Evolutionary conservation across 2,888 invertebrate genomes (phyloP), one percentile per base, ranked within the genome.

Genomic region (Gandaritis pyraliata): DNA sequence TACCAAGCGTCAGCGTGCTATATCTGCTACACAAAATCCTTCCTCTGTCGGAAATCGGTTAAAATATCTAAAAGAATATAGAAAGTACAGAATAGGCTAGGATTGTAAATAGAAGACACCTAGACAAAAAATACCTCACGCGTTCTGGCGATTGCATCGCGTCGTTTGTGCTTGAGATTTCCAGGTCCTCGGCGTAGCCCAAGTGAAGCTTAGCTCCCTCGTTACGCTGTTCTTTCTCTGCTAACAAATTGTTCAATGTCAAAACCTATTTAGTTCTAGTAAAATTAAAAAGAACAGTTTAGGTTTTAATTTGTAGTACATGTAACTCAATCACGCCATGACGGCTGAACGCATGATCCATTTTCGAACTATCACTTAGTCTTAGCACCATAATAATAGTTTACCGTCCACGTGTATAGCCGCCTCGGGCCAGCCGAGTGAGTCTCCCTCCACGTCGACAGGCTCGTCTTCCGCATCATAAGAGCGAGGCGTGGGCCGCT

Each of bases 111-210:
- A 61, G 53, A 18, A 66, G 64, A 69, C 59, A 72, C 71, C 64
- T 74, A 83, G 74, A 79, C 76, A 85, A 80, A 87, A 87, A 84
- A 85, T 89, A 91, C 90, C 92, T 91, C 82, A 89, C 88, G 82
- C 91, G 90, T 82, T 91, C 92, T 65, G 92, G 92, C 71, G 91
- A 91, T 77, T 91, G 92, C 83, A 93, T 88, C 23, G 92, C 86
- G 65, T 93, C 93, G 78, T 93, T 93, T 1, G 92, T 93, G 82
- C 93, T 93, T 46, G 93, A 93, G 65, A 93, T 93, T 77, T 93
- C 93, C 67, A 93, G 76, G 70, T 93, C 93, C 48, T 93, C 93
- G 1, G 87, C 86, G 72, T 93, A 93, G 69, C 82, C 87, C 67
- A 92, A 68, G 69, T 92, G 92, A 47, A 90, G 63, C 70, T 92